phyloP scores from a whole-genome alignment of 2,888 invertebrate genomes.

The Pilophorus perplexus region DNA sequence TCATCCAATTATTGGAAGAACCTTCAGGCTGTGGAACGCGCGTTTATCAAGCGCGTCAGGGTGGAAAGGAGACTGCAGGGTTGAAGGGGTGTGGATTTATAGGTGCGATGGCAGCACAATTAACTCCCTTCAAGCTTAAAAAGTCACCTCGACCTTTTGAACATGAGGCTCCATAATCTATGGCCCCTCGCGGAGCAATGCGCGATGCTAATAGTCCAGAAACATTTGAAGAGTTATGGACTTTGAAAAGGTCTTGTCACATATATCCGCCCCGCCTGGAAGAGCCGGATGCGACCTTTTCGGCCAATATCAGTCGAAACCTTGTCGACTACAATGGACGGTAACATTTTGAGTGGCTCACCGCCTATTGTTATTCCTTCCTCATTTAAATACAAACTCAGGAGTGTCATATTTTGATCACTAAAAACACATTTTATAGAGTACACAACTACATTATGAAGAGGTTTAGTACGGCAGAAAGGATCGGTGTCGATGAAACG shows the following conservation, averaged over 20 bases:
- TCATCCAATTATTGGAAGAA: slow-evolving; percentile 20
- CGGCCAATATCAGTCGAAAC: too few relatives aligned
- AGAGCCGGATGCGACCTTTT: too few relatives aligned
- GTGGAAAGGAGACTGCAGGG: slow-evolving; percentile 7
- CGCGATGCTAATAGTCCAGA: slow-evolving; percentile 27
- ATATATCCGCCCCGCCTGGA: slow-evolving; percentile 9
- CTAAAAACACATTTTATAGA: too few relatives aligned
- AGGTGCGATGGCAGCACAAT: slow-evolving; percentile 33
- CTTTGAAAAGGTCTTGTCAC: slow-evolving; percentile 30
- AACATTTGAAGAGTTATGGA: slow-evolving; percentile 29
- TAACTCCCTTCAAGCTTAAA: slow-evolving; percentile 32
- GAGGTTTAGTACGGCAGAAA: too few relatives aligned
- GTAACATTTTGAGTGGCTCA: too few relatives aligned
- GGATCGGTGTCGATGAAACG: too few relatives aligned
- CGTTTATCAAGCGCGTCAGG: slow-evolving; percentile 20
- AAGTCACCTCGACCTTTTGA: slow-evolving; percentile 35
- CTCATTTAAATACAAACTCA: too few relatives aligned
- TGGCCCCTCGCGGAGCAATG: slow-evolving; percentile 21
- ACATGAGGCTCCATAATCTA: slow-evolving; percentile 18
- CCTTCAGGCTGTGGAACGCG: slow-evolving; percentile 14
- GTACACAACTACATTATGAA: too few relatives aligned
- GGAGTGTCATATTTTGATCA: too few relatives aligned
- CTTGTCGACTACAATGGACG: too few relatives aligned
- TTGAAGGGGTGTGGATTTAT: slow-evolving; percentile 8
- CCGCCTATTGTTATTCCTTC: too few relatives aligned